These are phyloP conservation scores for Nansenia antarctica DNA, from an alignment of 2,113 vertebrate genomes.

Conservation along the genomic window DNA sequence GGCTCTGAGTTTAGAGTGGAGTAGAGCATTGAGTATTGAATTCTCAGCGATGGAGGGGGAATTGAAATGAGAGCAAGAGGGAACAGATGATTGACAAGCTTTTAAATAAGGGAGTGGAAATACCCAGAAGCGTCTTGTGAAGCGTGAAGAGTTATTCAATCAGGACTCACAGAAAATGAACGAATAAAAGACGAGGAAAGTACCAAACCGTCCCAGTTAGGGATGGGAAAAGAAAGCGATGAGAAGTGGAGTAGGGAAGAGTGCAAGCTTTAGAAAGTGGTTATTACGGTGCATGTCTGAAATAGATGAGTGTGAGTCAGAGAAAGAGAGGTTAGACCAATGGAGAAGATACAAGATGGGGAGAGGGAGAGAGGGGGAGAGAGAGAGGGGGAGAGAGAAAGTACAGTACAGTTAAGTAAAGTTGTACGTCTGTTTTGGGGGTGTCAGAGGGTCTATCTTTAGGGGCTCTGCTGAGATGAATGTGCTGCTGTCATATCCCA, in stretches of 20 bases:
- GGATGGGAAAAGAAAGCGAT: neutral
- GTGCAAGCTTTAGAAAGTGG: constrained; percentile 2
- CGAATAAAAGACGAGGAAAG: too few species aligned
- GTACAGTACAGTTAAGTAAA: neutral
- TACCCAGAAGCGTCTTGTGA: constrained; percentile 29
- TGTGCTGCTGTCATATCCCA: constrained; percentile 36
- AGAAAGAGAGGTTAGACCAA: neutral
- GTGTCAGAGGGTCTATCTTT: neutral
- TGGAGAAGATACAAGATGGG: too few species aligned
- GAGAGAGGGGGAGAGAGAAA: neutral
- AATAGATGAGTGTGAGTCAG: neutral
- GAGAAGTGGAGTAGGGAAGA: neutral
- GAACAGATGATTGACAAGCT: constrained; percentile 46
- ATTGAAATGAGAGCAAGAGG: neutral
- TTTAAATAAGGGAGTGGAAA: constrained; percentile 44
- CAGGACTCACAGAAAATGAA: neutral
- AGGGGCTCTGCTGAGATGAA: neutral
- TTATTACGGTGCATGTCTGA: neutral
- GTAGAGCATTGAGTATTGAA: neutral
- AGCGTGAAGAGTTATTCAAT: constrained; percentile 44
- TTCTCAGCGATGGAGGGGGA: neutral
- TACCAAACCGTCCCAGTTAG: neutral
- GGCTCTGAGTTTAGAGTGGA: neutral
- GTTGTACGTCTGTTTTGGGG: constrained; percentile 7
- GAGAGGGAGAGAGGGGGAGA: neutral